Base-by-base conservation (phyloP, 1,140 invertebrate species). In the Bactericera cockerelli region DNA sequence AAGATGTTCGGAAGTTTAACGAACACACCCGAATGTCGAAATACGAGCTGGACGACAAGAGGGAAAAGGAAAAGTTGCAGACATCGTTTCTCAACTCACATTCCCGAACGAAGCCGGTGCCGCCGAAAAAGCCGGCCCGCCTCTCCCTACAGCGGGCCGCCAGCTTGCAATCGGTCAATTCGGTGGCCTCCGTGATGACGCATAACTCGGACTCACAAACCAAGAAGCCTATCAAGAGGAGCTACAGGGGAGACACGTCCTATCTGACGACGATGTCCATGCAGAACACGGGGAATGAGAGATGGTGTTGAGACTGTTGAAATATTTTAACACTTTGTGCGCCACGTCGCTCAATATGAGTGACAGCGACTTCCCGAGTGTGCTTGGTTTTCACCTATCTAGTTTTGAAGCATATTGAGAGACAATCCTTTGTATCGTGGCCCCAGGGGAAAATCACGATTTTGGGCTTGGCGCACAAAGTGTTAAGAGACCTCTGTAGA, bases 231-330 rank as follows among this genome's bases (percentile, higher is more conserved):
- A 49, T 49, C 22, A 49, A 49, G 22, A 49, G 42, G 22, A 49
- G 19, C 22, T 49, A 49, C 22, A 49, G n/a, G 22, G 42, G 42
- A 22, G 42, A 49, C 22, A 49, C n/a, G n/a, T 10, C 42, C 8
- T 49, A 49, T n/a, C 3, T 49, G 42, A 16, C 42, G 22, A 10
- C 33, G 16, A 16, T 49, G n/a, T 49, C 42, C 4, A 10, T 49
- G 19, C 42, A 49, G 42, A 49, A 49, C 22, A n/a, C n/a, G n/a
- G 42, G 42, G n/a, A 49, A 22, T 49, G 42, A 49, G n/a, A 4
- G 42, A 49, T 49, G 42, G 42, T 49, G 42, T 49, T 49, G 42
- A 49, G n/a, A n/a, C n/a, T n/a, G n/a, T n/a, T n/a, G n/a, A n/a
- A n/a, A n/a, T n/a, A n/a, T n/a, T n/a, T n/a, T n/a, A n/a, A n/a